Evolutionary conservation across 2,113 vertebrate genomes (phyloP).

Genomic region (Upupa epops): DNA sequence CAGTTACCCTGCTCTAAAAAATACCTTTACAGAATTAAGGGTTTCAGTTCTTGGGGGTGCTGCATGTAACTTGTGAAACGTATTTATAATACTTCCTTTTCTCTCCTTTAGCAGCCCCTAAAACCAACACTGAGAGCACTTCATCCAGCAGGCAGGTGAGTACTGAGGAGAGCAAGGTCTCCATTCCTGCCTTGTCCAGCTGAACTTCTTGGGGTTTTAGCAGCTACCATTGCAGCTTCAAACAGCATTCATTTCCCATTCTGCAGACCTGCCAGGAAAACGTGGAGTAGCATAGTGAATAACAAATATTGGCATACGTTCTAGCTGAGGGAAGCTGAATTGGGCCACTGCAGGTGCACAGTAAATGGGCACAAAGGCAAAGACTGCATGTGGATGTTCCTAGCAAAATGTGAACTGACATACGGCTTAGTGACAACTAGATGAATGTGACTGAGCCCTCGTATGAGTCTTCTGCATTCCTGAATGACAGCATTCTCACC

Average conservation of each 20-base stretch:
- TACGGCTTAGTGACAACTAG: not conserved
- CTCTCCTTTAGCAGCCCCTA: conserved; percentile 68
- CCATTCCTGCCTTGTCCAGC: not conserved
- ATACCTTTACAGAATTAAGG: not conserved
- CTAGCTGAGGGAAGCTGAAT: not conserved
- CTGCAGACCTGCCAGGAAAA: not conserved
- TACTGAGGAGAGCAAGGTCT: not conserved
- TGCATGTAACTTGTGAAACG: not conserved
- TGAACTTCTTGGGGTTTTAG: not conserved
- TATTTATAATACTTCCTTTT: not conserved
- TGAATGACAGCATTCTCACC: not conserved
- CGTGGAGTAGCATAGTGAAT: not conserved
- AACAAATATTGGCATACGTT: not conserved
- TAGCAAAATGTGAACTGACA: not conserved
- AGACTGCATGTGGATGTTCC: not conserved
- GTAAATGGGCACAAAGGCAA: not conserved
- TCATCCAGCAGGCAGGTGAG: conserved; percentile 87
- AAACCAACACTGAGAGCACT: conserved; percentile 81
- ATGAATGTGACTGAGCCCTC: not conserved
- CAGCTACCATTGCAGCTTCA: not conserved
- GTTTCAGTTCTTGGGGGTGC: not conserved
- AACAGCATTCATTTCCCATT: not conserved
- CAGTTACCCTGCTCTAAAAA: not conserved
- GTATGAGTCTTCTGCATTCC: not conserved
- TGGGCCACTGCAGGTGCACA: not conserved